These are phyloP conservation scores for Toxostoma redivivum DNA, from an alignment of 2,113 vertebrate species.

Conservation along the genomic window DNA sequence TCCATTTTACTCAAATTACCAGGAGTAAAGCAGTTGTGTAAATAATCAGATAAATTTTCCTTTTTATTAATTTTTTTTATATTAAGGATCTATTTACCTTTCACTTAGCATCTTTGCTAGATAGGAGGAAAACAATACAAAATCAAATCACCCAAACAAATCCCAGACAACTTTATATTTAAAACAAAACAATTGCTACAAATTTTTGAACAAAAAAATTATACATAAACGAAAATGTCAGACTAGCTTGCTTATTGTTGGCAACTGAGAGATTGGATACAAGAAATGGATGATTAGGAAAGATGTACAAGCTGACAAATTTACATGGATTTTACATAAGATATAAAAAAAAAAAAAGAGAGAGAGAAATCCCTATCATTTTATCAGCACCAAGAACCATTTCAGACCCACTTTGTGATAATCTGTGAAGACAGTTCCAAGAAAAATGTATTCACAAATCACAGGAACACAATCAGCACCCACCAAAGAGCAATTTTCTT, in stretches of 20 bases:
- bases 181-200: not conserved
- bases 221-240: not conserved
- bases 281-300: not conserved
- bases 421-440: not conserved
- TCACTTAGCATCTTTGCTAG: not conserved
- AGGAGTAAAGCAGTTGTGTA: not conserved
- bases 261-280: not conserved
- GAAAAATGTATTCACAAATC: not conserved
- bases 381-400: not conserved
- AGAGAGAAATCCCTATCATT: no score
- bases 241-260: not conserved
- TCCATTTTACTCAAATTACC: not conserved
- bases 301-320: not conserved
- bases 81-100: not conserved
- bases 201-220: not conserved
- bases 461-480: rapidly evolving
- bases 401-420: not conserved
- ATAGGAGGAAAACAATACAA: no score
- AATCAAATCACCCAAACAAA: not conserved
- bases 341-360: not conserved
- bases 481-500: not conserved
- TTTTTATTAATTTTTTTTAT: not conserved
- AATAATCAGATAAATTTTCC: not conserved
- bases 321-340: not conserved
- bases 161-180: not conserved